These are phyloP conservation scores for Hormaphis cornu DNA, from an alignment of 1,140 invertebrate species.

Conservation along the genomic window DNA sequence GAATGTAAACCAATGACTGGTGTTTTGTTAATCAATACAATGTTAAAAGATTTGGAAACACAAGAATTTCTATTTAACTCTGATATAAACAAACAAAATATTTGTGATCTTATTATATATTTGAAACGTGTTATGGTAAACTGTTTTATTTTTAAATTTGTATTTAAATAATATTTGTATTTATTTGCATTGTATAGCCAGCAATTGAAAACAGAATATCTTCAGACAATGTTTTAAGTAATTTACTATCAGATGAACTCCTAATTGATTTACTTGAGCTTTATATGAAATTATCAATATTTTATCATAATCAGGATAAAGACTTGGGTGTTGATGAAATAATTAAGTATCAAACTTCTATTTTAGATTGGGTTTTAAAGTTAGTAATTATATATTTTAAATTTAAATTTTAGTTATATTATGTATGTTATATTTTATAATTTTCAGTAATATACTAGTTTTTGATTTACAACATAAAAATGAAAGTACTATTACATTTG, in stretches of 20 bases:
- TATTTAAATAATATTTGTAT: neutral
- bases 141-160: neutral
- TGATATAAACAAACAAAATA: slow-evolving; percentile 24
- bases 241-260: slow-evolving; percentile 5
- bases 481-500: neutral
- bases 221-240: neutral
- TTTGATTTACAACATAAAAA: neutral
- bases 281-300: neutral
- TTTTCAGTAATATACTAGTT: neutral
- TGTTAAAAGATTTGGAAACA: neutral
- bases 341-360: slow-evolving; percentile 6
- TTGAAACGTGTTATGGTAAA: slow-evolving; percentile 4
- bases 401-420: neutral
- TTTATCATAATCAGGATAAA: slow-evolving; percentile 4
- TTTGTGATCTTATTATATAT: neutral
- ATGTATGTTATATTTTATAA: neutral
- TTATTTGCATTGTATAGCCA: neutral
- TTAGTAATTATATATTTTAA: neutral
- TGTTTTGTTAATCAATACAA: slow-evolving; percentile 5
- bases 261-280: slow-evolving; percentile 19
- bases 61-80: neutral
- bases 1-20: slow-evolving; percentile 27
- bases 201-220: slow-evolving; percentile 13
- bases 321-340: neutral
- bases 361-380: slow-evolving; percentile 7